Percentiles rank a stretch among this genome's conserved stretches.
phyloP scores from a whole-genome alignment of 2,797 vertebrate genomes.

The Oryzias sinensis region DNA sequence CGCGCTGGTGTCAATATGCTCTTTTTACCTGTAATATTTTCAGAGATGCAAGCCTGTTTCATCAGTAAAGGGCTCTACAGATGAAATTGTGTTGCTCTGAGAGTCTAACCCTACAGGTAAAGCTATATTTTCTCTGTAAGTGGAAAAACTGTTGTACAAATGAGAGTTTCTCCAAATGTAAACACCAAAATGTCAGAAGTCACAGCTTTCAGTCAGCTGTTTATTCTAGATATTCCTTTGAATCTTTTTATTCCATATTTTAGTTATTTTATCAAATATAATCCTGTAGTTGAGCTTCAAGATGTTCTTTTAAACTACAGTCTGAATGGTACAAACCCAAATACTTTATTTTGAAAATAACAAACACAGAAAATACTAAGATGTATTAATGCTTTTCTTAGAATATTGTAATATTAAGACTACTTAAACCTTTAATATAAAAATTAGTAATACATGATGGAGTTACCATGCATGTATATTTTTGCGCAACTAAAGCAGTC shows the following conservation, averaged over 20 bases:
- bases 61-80: slow-evolving; percentile 51
- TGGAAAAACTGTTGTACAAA: slow-evolving; percentile 36
- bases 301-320: too few species aligned
- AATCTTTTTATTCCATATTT: slow-evolving; percentile 5
- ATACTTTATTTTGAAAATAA: too few species aligned
- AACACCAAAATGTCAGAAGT: slow-evolving; percentile 20
- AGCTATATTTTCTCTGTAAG: slow-evolving; percentile 51
- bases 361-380: too few species aligned
- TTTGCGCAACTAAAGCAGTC: too few species aligned
- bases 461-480: too few species aligned
- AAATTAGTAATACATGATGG: too few species aligned
- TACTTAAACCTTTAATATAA: too few species aligned
- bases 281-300: too few species aligned
- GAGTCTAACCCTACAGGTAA: slow-evolving; percentile 43
- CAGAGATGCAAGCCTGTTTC: slow-evolving; percentile 44
- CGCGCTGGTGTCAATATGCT: slow-evolving; percentile 35
- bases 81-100: slow-evolving; percentile 46
- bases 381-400: too few species aligned
- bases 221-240: slow-evolving; percentile 20
- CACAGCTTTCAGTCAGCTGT: slow-evolving; percentile 13
- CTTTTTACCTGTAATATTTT: slow-evolving; percentile 51
- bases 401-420: too few species aligned
- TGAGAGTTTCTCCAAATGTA: slow-evolving; percentile 24
- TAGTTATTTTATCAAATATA: too few species aligned
- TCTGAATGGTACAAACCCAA: too few species aligned